Conservation (phyloP, 2,888 invertebrate species). For the Ophion slaviceki region DNA sequence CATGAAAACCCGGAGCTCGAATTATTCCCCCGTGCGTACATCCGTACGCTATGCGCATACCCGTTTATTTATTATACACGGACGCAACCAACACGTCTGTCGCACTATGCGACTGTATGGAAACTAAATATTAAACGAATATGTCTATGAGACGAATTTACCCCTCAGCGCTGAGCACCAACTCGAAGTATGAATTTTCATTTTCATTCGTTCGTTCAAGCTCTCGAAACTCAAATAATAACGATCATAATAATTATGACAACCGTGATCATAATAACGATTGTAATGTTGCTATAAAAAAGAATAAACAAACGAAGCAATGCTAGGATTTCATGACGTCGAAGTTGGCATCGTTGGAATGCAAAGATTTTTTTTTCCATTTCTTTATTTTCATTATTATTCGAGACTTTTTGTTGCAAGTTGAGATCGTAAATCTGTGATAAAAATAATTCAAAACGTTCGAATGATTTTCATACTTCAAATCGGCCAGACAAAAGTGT, state of each 20-base stretch:
- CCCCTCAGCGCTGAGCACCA: background rate
- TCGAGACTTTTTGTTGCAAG: too few relatives aligned
- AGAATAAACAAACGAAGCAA: background rate
- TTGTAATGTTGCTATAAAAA: background rate
- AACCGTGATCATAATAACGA: background rate
- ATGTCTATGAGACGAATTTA: slow-evolving; percentile 10
- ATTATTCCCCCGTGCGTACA: slow-evolving; percentile 23
- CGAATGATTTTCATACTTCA: too few relatives aligned
- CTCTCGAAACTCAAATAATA: background rate
- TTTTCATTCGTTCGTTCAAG: slow-evolving; percentile 2
- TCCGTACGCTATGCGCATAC: background rate
- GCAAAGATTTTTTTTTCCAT: too few relatives aligned
- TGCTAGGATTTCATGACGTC: background rate
- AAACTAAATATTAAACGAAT: slow-evolving; percentile 13
- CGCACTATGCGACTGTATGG: background rate
- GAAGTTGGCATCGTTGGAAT: too few relatives aligned
- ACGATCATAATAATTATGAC: background rate
- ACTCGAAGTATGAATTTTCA: background rate
- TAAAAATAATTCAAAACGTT: too few relatives aligned
- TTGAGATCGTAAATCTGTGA: too few relatives aligned
- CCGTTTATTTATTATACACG: background rate
- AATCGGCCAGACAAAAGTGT: too few relatives aligned
- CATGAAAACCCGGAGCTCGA: slow-evolving; percentile 41
- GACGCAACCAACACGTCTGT: slow-evolving; percentile 4
- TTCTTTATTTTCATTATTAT: too few relatives aligned